Evolutionary conservation across 1,140 invertebrate species (phyloP).

Genomic region (Diachasmimorpha longicaudata): DNA sequence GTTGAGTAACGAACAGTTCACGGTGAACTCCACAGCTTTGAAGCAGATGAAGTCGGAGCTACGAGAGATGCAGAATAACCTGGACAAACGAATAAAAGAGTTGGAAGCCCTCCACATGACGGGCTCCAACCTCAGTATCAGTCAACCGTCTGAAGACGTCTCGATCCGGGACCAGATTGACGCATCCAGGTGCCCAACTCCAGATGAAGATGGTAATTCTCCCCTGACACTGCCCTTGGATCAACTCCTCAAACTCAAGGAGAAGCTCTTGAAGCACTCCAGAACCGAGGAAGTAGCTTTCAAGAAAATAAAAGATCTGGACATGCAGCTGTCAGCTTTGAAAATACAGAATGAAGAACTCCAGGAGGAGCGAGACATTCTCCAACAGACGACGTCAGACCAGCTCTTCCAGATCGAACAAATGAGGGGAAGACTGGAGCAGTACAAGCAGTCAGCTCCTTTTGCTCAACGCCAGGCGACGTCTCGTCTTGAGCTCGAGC

Average conservation of each 20-base stretch:
- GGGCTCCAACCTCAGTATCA: slow-evolving; percentile 66
- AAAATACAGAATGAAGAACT: slow-evolving; percentile 75
- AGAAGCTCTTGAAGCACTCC: slow-evolving; percentile 70
- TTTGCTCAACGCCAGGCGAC: slow-evolving; percentile 72
- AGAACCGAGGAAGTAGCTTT: slow-evolving; percentile 76
- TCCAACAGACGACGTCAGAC: slow-evolving; percentile 80
- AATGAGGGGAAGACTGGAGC: slow-evolving; percentile 78
- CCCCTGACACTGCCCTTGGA: slow-evolving; percentile 62
- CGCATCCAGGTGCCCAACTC: slow-evolving; percentile 51
- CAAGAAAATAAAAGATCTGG: slow-evolving; percentile 75
- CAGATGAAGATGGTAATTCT: slow-evolving; percentile 52
- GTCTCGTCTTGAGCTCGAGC: slow-evolving; percentile 69
- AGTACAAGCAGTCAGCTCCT: slow-evolving; percentile 75
- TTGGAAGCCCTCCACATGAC: slow-evolving; percentile 72
- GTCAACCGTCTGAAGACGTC: slow-evolving; percentile 80
- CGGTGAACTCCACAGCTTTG: slow-evolving; percentile 61
- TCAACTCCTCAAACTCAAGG: slow-evolving; percentile 69
- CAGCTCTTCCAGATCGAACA: slow-evolving; percentile 80
- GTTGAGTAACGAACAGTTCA: slow-evolving; percentile 64
- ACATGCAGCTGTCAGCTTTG: slow-evolving; percentile 71
- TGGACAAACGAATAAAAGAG: slow-evolving; percentile 72
- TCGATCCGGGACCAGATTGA: slow-evolving; percentile 72
- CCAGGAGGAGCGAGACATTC: slow-evolving; percentile 76
- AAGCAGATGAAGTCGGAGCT: slow-evolving; percentile 66
- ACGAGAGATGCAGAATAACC: slow-evolving; percentile 65